Percentiles rank a stretch among this genome's conserved stretches.
Evolutionary conservation across 1,140 invertebrate species (phyloP).

Genomic region (Theocolax elegans): DNA sequence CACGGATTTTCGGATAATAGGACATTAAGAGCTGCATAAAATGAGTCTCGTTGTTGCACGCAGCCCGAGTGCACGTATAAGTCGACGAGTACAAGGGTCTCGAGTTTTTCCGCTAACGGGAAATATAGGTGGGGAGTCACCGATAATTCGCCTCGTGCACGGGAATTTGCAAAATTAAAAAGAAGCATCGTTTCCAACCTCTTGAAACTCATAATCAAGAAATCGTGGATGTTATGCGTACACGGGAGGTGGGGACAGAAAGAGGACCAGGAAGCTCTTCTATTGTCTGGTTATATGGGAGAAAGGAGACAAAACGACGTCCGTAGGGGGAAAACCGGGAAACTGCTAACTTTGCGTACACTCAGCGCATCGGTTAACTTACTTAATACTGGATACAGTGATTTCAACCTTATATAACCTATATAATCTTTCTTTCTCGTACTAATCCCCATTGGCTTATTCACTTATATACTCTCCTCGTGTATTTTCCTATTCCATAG

Average conservation of each 20-base stretch:
- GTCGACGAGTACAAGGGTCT: background rate
- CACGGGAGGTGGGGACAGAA: background rate
- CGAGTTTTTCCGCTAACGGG: slow-evolving; percentile 22
- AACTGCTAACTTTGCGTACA: background rate
- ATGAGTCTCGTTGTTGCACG: background rate
- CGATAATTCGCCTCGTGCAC: slow-evolving; percentile 3
- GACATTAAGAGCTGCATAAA: slow-evolving; percentile 8
- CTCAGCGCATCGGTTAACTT: background rate
- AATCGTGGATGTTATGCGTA: slow-evolving; percentile 50
- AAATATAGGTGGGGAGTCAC: background rate
- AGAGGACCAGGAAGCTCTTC: too few relatives aligned
- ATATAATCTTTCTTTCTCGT: too few relatives aligned
- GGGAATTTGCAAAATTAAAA: background rate
- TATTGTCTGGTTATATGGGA: too few relatives aligned
- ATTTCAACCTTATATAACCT: background rate
- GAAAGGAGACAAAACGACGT: too few relatives aligned
- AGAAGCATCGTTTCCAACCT: slow-evolving; percentile 31
- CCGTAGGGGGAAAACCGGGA: background rate
- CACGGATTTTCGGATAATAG: slow-evolving; percentile 19
- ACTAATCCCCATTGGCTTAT: too few relatives aligned
- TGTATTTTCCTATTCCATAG: too few relatives aligned
- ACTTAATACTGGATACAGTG: background rate
- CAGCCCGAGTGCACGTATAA: background rate
- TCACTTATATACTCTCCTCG: background rate
- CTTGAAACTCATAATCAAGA: slow-evolving; percentile 58